These are phyloP conservation scores for Corythucha ciliata DNA, from an alignment of 2,888 invertebrate species.

Conservation along the genomic window DNA sequence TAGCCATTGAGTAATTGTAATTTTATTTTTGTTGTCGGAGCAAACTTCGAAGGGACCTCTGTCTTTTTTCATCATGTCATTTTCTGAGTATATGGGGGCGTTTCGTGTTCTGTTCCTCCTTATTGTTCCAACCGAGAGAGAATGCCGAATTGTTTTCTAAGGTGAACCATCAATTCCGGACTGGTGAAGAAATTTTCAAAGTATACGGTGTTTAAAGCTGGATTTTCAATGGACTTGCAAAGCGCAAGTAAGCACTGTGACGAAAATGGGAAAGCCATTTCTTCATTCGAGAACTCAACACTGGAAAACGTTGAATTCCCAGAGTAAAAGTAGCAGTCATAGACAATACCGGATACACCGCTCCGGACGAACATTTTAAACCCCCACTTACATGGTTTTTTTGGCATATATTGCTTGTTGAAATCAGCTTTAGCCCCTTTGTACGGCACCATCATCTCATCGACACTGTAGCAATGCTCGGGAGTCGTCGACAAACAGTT, in stretches of 20 bases:
- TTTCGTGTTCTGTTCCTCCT: slow-evolving; percentile 21
- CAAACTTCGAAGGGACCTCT: slow-evolving; percentile 9
- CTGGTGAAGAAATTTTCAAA: too few species aligned
- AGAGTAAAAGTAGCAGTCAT: slow-evolving; percentile 38
- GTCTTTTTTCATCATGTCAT: slow-evolving; percentile 19
- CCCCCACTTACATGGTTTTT: slow-evolving; percentile 40
- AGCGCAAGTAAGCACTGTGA: slow-evolving; percentile 35
- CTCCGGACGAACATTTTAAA: slow-evolving; percentile 39
- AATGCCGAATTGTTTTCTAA: too few species aligned
- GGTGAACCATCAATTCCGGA: too few species aligned
- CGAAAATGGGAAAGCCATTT: neutral
- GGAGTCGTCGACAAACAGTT: slow-evolving; percentile 19
- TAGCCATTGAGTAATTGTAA: slow-evolving; percentile 29
- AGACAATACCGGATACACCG: slow-evolving; percentile 39
- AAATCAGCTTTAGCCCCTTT: neutral
- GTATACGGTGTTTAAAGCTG: slow-evolving; percentile 21
- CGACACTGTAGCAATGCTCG: slow-evolving; percentile 4
- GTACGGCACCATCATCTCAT: slow-evolving; percentile 1
- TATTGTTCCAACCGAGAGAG: slow-evolving; percentile 27
- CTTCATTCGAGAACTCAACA: slow-evolving; percentile 29
- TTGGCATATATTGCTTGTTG: slow-evolving; percentile 38
- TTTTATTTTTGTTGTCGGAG: slow-evolving; percentile 24
- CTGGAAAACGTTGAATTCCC: slow-evolving; percentile 38
- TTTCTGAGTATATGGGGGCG: slow-evolving; percentile 26
- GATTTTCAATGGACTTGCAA: slow-evolving; percentile 32